Evolutionary conservation across 2,113 vertebrate species (phyloP), one percentile per base, ranked within the genome.

Genomic region (Scortum barcoo): DNA sequence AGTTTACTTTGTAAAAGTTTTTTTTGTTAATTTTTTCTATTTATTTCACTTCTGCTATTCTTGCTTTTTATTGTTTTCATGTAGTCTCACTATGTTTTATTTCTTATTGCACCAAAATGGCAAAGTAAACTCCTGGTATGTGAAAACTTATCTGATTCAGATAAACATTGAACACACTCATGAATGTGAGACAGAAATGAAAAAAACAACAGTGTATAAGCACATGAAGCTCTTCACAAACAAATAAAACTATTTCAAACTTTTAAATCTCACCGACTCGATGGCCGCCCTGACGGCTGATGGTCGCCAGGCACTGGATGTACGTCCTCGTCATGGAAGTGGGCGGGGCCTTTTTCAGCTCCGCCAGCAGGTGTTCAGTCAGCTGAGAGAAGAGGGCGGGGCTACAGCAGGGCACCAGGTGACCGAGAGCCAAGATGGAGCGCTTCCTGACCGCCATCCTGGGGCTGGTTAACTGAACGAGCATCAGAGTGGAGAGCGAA

Each of bases 381-480:
- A 99, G 97, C 91, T 98, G 97, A 0, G 94, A 95, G 92, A 99
- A 98, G 88, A 99, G 95, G 81, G 90, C 94, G 10, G 94, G 86
- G 19, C 94, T 98, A 93, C 98, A 98, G 86, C 96, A 95, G 57
- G 97, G 92, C 50, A 98, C 97, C 88, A 99, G 95, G 81, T 98
- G 96, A 33, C 98, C 96, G 2, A 99, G 94, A 0, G 97, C 97
- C 72, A 96, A 93, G 50, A 99, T 97, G 24, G 97, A 96, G 30
- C 98, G 95, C 89, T 99, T 99, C 58, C 98, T 96, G 3, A 99
- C 97, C 0, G 98, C 98, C 94, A 98, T 95, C 53, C 97, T 96
- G 26, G 97, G 89, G 85, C 97, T 99, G 2, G 94, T 98, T 83
- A 99, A 93, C 95, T 98, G 75, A 73, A 2, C 5, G 53, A 42